Evolutionary conservation across 2,888 invertebrate genomes (phyloP), one percentile per base, ranked within the genome.

Genomic region (Resseliella maxima): DNA sequence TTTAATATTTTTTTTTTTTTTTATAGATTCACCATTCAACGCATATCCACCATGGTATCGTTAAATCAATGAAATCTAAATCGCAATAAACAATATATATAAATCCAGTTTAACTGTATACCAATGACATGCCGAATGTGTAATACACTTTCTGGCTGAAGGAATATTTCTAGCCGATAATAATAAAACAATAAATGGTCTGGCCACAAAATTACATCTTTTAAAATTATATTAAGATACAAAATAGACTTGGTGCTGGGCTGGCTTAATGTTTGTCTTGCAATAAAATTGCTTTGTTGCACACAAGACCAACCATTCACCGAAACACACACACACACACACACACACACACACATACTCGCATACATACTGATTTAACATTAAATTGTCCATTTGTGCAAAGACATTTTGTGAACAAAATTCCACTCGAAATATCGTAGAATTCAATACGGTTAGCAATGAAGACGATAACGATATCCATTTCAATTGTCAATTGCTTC

Each of bases 181-280:
- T 59, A 59, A 59, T 59, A 59, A 59, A 59, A 59, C n/a, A 59
- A 59, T 59, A 24, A 24, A 27, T 24, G 27, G 24, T 59, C 59
- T 12, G 27, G 27, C 59, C 59, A 59, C 59, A 59, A 24, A 24
- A 59, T 59, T 59, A 24, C 24, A 59, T 24, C 59, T 59, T 59
- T 24, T 24, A 50, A 50, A 50, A 50, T 50, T 50, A 50, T 18
- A 50, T 50, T n/a, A n/a, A n/a, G n/a, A n/a, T n/a, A n/a, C n/a
- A n/a, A 50, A 50, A 50, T 18, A 50, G 8, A 15, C 46, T 18
- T 18, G 18, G 2, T 15, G 46, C 18, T 18, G 8, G 8, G 8
- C 18, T 50, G 15, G 8, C 1, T 50, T 50, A 8, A 50, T 18
- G 8, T 50, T 50, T 8, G 46, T 6, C 46, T 8, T 50, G 46